Evolutionary conservation across 2,113 vertebrate genomes (phyloP).

Genomic region (Pedionomus torquatus): DNA sequence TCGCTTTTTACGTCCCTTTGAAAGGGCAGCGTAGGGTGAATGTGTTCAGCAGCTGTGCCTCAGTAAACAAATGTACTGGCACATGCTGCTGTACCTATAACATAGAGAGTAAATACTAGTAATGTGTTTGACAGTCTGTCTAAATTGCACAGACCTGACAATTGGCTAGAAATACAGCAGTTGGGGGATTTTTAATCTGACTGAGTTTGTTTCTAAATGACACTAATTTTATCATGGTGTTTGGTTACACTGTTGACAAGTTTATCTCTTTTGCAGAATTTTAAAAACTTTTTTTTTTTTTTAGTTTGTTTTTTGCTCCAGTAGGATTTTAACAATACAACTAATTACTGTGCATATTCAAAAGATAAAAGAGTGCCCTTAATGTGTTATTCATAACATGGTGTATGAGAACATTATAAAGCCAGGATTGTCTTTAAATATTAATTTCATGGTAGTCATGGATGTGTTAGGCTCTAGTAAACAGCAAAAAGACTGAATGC

Average conservation of each 20-base stretch:
- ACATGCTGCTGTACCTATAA: background rate
- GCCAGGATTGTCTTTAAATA: constrained; percentile 53
- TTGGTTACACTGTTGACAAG: constrained; percentile 1
- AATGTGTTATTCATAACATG: constrained; percentile 67
- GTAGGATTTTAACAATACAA: constrained; percentile 21
- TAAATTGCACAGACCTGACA: background rate
- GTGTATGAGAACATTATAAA: constrained; percentile 32
- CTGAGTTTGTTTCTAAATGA: background rate
- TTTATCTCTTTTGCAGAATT: background rate
- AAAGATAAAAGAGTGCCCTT: constrained; percentile 37
- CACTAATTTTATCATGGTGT: background rate
- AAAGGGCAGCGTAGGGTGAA: background rate
- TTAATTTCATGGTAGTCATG: constrained; percentile 48
- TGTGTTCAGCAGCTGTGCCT: background rate
- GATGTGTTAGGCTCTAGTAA: constrained; percentile 1
- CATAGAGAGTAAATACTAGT: background rate
- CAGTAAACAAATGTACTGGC: background rate
- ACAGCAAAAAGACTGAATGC: background rate
- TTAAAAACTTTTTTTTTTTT: no score
- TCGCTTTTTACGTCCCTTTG: background rate
- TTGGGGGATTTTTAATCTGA: background rate
- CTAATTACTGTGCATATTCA: constrained; percentile 42
- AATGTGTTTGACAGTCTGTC: background rate
- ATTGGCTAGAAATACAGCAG: background rate
- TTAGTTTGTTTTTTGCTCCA: background rate